phyloP scores from a whole-genome alignment of 2,797 vertebrate genomes.

The Babyrousa celebensis region DNA sequence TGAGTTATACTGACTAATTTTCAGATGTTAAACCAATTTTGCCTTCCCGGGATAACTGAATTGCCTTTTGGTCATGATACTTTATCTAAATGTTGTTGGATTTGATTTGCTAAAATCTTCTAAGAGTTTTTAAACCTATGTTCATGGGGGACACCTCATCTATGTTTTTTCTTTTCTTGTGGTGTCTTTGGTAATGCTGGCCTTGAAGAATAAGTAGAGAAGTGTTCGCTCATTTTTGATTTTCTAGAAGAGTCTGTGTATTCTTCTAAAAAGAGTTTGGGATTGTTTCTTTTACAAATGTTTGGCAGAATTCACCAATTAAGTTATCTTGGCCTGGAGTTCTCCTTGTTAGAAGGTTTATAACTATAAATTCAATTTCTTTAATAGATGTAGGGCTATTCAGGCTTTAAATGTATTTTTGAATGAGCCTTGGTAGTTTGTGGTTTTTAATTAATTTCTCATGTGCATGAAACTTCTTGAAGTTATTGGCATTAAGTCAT shows the following conservation, averaged over 20 bases:
- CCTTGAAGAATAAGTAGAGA: neutral
- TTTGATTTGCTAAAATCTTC: neutral
- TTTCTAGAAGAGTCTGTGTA: neutral
- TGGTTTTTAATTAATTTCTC: neutral
- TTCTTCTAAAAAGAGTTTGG: neutral
- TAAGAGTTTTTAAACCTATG: conserved; percentile 21
- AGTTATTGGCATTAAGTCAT: neutral
- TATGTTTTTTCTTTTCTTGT: conserved; percentile 7
- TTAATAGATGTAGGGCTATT: neutral
- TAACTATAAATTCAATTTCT: neutral
- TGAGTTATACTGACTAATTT: neutral
- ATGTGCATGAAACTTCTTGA: neutral
- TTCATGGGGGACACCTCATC: neutral
- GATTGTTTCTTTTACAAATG: neutral
- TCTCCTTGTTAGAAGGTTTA: neutral
- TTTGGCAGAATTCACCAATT: neutral
- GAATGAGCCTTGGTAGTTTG: neutral
- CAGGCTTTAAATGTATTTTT: neutral
- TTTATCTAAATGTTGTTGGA: neutral
- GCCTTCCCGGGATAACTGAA: conserved; percentile 31
- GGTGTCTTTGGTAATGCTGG: neutral
- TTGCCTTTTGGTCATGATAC: neutral
- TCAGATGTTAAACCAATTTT: neutral
- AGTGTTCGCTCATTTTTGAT: neutral
- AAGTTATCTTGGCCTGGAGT: neutral